Evolutionary conservation across 1,140 invertebrate species (phyloP).

Genomic region (Phthorimaea operculella): DNA sequence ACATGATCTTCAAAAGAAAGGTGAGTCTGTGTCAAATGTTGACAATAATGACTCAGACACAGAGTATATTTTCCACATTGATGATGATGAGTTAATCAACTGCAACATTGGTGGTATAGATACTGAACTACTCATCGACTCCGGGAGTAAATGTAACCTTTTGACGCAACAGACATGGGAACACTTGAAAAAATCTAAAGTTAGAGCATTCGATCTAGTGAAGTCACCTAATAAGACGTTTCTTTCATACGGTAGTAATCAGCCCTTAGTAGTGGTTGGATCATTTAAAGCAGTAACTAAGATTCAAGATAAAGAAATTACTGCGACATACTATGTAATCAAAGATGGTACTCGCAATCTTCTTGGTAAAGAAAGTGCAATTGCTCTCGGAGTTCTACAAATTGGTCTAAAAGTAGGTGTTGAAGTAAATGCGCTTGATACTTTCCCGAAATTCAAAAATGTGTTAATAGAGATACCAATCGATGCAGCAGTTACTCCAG

Average conservation of each 20-base stretch:
- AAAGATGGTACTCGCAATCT: not conserved
- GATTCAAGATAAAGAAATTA: not conserved
- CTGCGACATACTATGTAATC: not conserved
- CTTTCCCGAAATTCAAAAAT: not conserved
- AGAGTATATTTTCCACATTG: not conserved
- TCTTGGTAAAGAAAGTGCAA: not conserved
- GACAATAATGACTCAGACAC: not conserved
- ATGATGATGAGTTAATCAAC: not conserved
- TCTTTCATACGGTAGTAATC: not conserved
- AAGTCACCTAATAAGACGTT: not conserved
- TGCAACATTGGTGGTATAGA: not conserved
- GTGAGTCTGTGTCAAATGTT: not conserved
- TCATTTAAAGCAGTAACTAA: not conserved
- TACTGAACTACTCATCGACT: not conserved
- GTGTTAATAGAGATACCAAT: not conserved
- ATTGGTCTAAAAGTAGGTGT: not conserved
- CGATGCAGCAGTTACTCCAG: not conserved
- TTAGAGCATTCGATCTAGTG: not conserved
- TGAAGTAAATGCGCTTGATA: not conserved
- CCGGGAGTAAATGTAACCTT: constrained; percentile 1
- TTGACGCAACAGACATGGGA: not conserved
- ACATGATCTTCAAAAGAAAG: not conserved
- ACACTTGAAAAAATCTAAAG: not conserved
- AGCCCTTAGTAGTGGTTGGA: not conserved
- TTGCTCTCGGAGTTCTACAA: not conserved